Conservation (phyloP, 2,797 vertebrate species). For the Poecilia velifera region DNA sequence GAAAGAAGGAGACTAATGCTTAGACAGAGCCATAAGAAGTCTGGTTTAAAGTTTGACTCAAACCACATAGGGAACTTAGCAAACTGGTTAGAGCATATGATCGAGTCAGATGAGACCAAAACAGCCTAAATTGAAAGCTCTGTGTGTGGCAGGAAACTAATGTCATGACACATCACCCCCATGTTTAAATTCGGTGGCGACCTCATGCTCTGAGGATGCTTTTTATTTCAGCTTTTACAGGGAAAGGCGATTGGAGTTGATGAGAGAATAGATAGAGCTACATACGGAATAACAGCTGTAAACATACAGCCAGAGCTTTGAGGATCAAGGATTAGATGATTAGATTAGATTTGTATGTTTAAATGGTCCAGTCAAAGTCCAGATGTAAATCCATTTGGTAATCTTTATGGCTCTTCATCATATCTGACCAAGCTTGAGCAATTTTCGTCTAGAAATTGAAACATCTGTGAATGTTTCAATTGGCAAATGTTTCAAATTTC, state of each 20-base stretch:
- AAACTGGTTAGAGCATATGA: background rate
- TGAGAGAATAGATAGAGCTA: background rate
- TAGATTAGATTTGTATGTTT: background rate
- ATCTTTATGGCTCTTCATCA: background rate
- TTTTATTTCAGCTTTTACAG: background rate
- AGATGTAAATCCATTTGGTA: background rate
- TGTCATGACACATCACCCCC: background rate
- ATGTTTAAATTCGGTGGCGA: background rate
- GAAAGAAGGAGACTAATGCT: background rate
- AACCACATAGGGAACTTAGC: background rate
- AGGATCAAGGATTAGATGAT: background rate
- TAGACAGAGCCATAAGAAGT: background rate
- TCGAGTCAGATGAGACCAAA: background rate
- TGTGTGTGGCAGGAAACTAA: background rate
- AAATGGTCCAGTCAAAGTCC: background rate
- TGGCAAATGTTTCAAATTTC: too few relatives aligned
- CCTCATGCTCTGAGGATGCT: background rate
- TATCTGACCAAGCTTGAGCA: background rate
- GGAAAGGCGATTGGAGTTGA: background rate
- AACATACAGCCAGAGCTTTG: background rate
- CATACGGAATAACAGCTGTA: background rate
- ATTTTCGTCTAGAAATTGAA: background rate
- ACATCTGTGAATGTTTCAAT: too few relatives aligned
- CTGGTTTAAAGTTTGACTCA: background rate
- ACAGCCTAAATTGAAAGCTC: background rate